Evolutionary conservation across 2,888 invertebrate species (phyloP).

Genomic region (Cyrtodaria siliqua): DNA sequence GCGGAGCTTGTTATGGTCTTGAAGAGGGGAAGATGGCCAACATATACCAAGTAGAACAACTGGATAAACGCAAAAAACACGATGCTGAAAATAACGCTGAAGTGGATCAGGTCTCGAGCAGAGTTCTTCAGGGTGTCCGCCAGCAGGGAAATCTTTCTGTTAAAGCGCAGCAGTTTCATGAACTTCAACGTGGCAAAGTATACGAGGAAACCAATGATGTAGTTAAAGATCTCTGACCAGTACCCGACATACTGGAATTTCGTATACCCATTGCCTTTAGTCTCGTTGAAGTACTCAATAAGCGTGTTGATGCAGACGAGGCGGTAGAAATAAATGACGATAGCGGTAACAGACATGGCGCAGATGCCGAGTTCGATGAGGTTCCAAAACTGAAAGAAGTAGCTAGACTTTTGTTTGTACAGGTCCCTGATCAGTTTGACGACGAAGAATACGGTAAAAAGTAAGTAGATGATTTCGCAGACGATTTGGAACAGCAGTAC

Average conservation of each 20-base stretch:
- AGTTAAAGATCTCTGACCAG: constrained; percentile 86
- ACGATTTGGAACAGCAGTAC: constrained; percentile 81
- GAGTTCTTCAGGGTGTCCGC: constrained; percentile 81
- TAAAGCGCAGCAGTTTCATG: constrained; percentile 87
- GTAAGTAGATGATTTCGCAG: constrained; percentile 79
- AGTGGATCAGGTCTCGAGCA: constrained; percentile 80
- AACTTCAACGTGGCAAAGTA: constrained; percentile 87
- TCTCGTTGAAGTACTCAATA: constrained; percentile 85
- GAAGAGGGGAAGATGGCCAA: constrained; percentile 73
- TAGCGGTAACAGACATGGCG: constrained; percentile 80
- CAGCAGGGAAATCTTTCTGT: constrained; percentile 84
- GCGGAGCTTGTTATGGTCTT: constrained; percentile 71
- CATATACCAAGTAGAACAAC: constrained; percentile 84
- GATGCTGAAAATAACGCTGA: constrained; percentile 84
- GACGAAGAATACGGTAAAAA: constrained; percentile 85
- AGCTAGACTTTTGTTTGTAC: constrained; percentile 76
- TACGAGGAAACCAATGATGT: constrained; percentile 86
- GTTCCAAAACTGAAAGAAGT: constrained; percentile 84
- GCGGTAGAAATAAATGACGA: constrained; percentile 84
- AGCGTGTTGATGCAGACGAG: constrained; percentile 82
- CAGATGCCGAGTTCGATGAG: constrained; percentile 81
- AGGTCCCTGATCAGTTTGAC: constrained; percentile 81
- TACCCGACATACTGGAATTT: constrained; percentile 86
- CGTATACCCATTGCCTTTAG: constrained; percentile 84
- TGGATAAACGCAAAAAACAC: constrained; percentile 85